Conservation (phyloP, 2,797 vertebrate genomes). For the Sebastes iracundus region DNA sequence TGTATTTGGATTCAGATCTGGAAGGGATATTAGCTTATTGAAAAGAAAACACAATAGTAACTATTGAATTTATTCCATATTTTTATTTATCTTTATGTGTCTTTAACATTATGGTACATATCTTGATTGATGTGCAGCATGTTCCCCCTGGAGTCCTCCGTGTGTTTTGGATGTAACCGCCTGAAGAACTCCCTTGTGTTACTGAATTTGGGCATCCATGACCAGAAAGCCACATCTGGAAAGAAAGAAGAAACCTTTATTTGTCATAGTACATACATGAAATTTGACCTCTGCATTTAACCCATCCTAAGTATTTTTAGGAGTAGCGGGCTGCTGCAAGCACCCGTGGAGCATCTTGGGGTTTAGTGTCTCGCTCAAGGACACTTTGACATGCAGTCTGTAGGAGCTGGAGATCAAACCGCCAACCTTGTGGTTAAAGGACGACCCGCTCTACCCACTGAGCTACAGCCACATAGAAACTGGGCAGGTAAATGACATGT, state of each 20-base stretch:
- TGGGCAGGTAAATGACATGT: background rate
- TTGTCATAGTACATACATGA: too few relatives aligned
- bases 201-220: conserved; percentile 86
- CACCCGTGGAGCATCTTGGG: too few relatives aligned
- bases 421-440: too few relatives aligned
- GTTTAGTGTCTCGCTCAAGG: too few relatives aligned
- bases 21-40: background rate
- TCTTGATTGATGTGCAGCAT: background rate
- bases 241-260: background rate
- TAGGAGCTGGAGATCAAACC: too few relatives aligned
- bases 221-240: conserved; percentile 86
- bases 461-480: background rate
- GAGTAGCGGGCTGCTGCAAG: too few relatives aligned
- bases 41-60: background rate
- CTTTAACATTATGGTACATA: conserved; percentile 82
- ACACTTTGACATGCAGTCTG: too few relatives aligned
- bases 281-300: too few relatives aligned
- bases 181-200: conserved; percentile 85
- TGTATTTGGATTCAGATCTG: background rate
- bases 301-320: too few relatives aligned
- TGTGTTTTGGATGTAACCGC: conserved; percentile 56
- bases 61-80: background rate
- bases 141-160: background rate
- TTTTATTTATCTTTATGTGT: background rate
- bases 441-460: too few relatives aligned